These are phyloP conservation scores for Helicoverpa assulta DNA, from an alignment of 2,888 invertebrate species.

Conservation along the genomic window DNA sequence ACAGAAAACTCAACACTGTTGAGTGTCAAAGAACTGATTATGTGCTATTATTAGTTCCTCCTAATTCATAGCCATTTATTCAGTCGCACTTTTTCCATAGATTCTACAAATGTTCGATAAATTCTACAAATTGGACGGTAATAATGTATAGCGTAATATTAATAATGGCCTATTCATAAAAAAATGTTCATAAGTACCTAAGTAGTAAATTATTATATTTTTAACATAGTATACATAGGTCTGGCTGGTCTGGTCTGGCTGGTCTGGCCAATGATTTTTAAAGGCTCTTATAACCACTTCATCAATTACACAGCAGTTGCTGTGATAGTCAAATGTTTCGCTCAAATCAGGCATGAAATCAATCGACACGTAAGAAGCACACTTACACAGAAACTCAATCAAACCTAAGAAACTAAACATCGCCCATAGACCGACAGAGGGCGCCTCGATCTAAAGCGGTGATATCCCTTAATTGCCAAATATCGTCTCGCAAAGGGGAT, in stretches of 20 bases:
- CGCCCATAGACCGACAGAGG: constrained; percentile 35
- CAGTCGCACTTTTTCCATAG: not conserved
- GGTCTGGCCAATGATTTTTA: too few species aligned
- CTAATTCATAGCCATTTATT: not conserved
- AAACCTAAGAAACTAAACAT: constrained; percentile 42
- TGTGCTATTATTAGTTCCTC: not conserved
- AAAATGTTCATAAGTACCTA: too few species aligned
- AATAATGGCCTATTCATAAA: too few species aligned
- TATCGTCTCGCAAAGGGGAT: constrained; percentile 86
- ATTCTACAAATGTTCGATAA: not conserved
- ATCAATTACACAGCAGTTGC: too few species aligned
- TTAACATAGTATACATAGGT: too few species aligned
- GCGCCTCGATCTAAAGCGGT: constrained; percentile 64
- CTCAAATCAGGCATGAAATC: constrained; percentile 2
- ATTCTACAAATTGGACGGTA: too few species aligned
- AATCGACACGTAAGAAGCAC: not conserved
- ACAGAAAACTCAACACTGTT: too few species aligned
- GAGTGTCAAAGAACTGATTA: not conserved
- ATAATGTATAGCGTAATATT: too few species aligned
- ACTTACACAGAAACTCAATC: constrained; percentile 33
- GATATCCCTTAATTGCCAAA: constrained; percentile 86
- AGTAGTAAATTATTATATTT: too few species aligned
- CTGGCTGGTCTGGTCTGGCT: too few species aligned
- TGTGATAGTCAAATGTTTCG: too few species aligned
- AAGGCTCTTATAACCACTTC: too few species aligned